Percentiles rank a stretch among this genome's conserved stretches.
These are phyloP conservation scores for Falco biarmicus DNA, from an alignment of 2,797 vertebrate species.

Conservation along the genomic window DNA sequence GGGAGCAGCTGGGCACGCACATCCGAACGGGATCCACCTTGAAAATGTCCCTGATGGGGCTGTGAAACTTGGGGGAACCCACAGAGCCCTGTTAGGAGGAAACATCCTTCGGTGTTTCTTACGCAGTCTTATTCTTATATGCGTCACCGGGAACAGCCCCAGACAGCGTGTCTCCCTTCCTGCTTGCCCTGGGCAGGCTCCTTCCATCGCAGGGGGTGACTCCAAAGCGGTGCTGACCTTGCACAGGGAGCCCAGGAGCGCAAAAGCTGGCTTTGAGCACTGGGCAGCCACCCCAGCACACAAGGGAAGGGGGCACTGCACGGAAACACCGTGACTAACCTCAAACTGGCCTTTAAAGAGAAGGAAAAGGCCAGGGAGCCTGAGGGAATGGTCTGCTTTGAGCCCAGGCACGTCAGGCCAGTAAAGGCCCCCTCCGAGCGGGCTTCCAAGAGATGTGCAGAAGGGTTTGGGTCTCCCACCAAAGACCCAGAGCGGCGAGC, in stretches of 20 bases:
- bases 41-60: conserved; percentile 70
- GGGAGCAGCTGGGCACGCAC: conserved; percentile 74
- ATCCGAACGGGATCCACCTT: conserved; percentile 77
- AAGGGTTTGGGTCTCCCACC: not conserved
- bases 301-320: not conserved
- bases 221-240: not conserved
- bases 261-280: not conserved
- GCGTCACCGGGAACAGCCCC: not conserved
- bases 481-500: not conserved
- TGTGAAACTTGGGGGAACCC: conserved; percentile 3
- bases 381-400: not conserved
- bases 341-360: not conserved
- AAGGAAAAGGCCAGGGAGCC: not conserved
- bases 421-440: not conserved
- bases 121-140: no score
- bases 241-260: not conserved
- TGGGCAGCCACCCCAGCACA: not conserved
- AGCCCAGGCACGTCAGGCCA: not conserved
- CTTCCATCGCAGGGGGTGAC: not conserved
- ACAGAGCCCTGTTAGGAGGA: not conserved
- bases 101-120: not conserved
- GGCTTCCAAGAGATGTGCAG: not conserved
- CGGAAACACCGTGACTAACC: not conserved
- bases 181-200: not conserved
- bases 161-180: not conserved